Evolutionary conservation across 2,797 vertebrate species (phyloP).

Genomic region (Esox lucius): DNA sequence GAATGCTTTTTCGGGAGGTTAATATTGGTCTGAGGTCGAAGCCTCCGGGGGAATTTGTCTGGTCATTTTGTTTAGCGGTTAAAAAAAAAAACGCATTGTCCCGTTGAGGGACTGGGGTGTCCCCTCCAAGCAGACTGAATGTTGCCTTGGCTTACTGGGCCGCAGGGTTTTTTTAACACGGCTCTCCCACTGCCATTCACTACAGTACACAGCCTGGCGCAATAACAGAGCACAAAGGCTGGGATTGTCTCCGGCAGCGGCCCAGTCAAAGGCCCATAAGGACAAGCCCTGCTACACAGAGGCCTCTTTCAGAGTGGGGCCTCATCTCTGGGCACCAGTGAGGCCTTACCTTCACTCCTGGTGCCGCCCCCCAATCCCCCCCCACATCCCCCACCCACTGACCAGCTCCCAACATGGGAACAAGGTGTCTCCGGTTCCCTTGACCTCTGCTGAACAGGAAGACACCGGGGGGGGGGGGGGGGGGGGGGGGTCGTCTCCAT

Average conservation of each 20-base stretch:
- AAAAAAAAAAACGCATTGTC: conserved; percentile 58
- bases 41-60: conserved; percentile 49
- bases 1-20: neutral
- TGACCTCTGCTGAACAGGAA: neutral
- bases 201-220: conserved; percentile 73
- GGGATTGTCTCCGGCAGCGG: conserved; percentile 29
- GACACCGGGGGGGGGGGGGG: neutral
- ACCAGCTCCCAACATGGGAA: conserved; percentile 12
- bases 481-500: neutral
- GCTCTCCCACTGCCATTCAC: conserved; percentile 71
- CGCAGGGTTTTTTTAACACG: conserved; percentile 71
- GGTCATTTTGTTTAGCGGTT: conserved; percentile 55
- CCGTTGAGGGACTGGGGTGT: conserved; percentile 46
- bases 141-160: neutral
- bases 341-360: neutral
- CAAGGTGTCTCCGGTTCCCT: neutral
- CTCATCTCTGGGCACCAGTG: conserved; percentile 22
- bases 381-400: neutral
- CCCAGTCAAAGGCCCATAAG: conserved; percentile 22
- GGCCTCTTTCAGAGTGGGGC: conserved; percentile 31
- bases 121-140: conserved; percentile 26
- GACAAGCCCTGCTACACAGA: conserved; percentile 27
- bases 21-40: conserved; percentile 24
- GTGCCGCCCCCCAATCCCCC: neutral
- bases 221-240: conserved; percentile 47